These are phyloP conservation scores for Glossophaga mutica DNA, from an alignment of 2,797 vertebrate species.

Conservation along the genomic window DNA sequence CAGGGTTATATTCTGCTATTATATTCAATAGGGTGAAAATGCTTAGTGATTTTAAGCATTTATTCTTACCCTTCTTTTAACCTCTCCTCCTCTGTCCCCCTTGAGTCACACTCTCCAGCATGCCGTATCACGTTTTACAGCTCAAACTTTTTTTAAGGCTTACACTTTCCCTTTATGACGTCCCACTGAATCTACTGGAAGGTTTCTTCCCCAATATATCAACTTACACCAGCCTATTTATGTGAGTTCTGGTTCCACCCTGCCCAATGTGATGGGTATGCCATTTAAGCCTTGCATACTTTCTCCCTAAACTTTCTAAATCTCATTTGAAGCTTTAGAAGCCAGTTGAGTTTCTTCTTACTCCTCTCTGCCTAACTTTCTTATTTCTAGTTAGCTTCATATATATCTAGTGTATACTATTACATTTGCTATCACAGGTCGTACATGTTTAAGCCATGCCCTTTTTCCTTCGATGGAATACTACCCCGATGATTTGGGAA, in stretches of 20 bases:
- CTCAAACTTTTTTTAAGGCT: background rate
- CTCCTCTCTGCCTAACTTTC: background rate
- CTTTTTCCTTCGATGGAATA: background rate
- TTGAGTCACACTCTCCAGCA: background rate
- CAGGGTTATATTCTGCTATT: background rate
- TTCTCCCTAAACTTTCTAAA: background rate
- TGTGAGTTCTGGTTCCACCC: background rate
- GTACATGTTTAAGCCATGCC: rapidly evolving
- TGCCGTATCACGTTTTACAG: background rate
- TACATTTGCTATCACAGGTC: rapidly evolving
- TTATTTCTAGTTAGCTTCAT: background rate
- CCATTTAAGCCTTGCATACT: background rate
- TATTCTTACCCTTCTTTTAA: too few relatives aligned
- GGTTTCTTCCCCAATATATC: background rate
- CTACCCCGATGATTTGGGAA: background rate
- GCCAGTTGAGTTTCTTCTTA: background rate
- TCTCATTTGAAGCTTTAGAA: background rate
- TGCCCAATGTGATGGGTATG: rapidly evolving
- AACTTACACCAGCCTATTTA: background rate
- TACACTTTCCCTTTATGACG: background rate
- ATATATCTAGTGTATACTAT: rapidly evolving
- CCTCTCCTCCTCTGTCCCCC: rapidly evolving
- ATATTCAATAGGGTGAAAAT: background rate
- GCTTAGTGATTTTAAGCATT: background rate
- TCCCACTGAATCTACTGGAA: background rate